phyloP scores from a whole-genome alignment of 2,888 invertebrate species.

The Mellilla xanthometata region DNA sequence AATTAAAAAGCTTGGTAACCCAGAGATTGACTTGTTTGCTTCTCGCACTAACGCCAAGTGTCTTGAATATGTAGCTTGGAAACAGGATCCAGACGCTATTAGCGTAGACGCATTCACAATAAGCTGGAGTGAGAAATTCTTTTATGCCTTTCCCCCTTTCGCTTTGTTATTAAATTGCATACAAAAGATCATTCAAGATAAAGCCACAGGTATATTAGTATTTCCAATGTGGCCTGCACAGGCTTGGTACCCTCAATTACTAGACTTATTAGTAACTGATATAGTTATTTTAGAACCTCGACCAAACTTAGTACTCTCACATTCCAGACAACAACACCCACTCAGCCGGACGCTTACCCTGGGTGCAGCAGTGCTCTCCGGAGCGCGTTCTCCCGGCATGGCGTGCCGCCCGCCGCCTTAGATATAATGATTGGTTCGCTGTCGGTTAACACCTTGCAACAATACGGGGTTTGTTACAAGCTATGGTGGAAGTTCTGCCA shows the following conservation, averaged over 20 bases:
- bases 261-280: no score
- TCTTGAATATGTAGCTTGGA: constrained; percentile 27
- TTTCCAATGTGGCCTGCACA: constrained; percentile 32
- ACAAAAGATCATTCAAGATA: constrained; percentile 28
- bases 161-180: constrained; percentile 25
- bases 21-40: constrained; percentile 33
- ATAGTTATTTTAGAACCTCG: constrained; percentile 5
- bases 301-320: no score
- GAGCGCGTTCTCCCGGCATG: constrained; percentile 1
- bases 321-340: constrained; percentile 10
- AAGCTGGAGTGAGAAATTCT: constrained; percentile 22
- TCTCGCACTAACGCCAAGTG: constrained; percentile 31
- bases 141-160: constrained; percentile 34
- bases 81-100: constrained; percentile 28
- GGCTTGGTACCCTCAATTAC: constrained; percentile 34
- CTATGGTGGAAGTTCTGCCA: constrained; percentile 24
- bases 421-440: constrained; percentile 12
- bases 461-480: constrained; percentile 18
- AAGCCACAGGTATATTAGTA: constrained; percentile 27
- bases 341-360: background rate
- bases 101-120: constrained; percentile 33
- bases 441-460: constrained; percentile 14
- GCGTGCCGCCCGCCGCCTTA: background rate
- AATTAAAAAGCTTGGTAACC: constrained; percentile 16
- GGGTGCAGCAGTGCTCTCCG: constrained; percentile 7